A percentile compares a stretch with the other conserved stretches of the same genome.
phyloP scores from a whole-genome alignment of 35 echinoderm and acorn worm species.

The Stichopus chloronotus region DNA sequence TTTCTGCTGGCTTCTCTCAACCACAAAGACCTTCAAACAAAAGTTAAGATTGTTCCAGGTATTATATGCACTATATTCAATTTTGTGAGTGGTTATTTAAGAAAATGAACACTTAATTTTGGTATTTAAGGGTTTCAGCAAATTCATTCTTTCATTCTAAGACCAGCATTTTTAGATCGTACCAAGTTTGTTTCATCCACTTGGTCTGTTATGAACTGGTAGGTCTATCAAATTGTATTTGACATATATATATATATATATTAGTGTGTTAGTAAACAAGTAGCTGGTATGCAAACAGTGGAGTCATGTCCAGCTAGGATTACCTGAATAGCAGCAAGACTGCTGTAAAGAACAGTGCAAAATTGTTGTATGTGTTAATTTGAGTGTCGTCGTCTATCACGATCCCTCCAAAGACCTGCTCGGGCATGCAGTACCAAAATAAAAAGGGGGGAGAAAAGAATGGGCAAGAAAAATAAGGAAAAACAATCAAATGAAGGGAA shows the following conservation, averaged over 20 bases:
- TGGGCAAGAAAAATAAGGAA: constrained; percentile 17
- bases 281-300: background rate
- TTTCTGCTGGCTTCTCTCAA: no score
- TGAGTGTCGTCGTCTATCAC: constrained; percentile 40
- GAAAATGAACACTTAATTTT: no score
- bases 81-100: no score
- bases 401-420: constrained; percentile 91
- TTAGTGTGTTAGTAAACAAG: constrained; percentile 11
- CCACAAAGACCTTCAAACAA: no score
- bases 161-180: no score
- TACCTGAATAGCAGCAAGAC: constrained; percentile 95
- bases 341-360: constrained; percentile 76
- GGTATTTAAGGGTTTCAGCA: no score
- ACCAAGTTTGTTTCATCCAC: no score
- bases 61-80: no score
- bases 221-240: no score
- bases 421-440: constrained; percentile 5
- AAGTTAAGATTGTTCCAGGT: no score
- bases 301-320: constrained; percentile 6
- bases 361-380: constrained; percentile 94
- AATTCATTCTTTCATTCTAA: no score
- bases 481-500: background rate
- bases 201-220: no score
- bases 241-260: background rate
- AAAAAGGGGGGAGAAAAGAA: constrained; percentile 11